These are phyloP conservation scores for Taphrorychus bicolor DNA, from an alignment of 2,888 invertebrate genomes.

Conservation along the genomic window DNA sequence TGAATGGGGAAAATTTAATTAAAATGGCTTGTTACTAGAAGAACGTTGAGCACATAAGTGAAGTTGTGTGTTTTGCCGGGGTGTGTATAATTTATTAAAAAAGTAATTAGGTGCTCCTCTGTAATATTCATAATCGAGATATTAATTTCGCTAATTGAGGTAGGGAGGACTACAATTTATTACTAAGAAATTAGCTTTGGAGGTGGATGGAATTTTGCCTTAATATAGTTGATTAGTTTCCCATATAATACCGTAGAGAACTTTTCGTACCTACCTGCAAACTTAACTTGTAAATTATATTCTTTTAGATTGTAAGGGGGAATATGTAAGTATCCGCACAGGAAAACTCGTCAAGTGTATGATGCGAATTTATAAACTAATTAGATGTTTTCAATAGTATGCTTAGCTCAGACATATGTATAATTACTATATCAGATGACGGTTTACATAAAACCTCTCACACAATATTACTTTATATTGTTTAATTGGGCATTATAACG, in stretches of 20 bases:
- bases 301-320: too few relatives aligned
- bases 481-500: conserved; percentile 7
- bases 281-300: too few relatives aligned
- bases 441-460: neutral
- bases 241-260: neutral
- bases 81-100: conserved; percentile 52
- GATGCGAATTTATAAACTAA: neutral
- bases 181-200: conserved; percentile 23
- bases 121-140: conserved; percentile 49
- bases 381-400: neutral
- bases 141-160: conserved; percentile 50
- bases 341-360: neutral
- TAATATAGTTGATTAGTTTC: conserved; percentile 8
- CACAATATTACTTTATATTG: conserved; percentile 1
- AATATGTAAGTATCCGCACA: too few relatives aligned
- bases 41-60: conserved; percentile 48
- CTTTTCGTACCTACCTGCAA: too few relatives aligned
- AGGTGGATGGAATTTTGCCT: conserved; percentile 10
- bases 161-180: conserved; percentile 26
- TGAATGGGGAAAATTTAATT: conserved; percentile 55
- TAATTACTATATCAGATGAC: neutral
- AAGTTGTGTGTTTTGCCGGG: conserved; percentile 45
- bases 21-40: conserved; percentile 53
- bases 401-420: neutral
- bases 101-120: conserved; percentile 48